Evolutionary conservation across 2,888 invertebrate species (phyloP), one percentile per base, ranked within the genome.

Genomic region (Harpalus rufipes): DNA sequence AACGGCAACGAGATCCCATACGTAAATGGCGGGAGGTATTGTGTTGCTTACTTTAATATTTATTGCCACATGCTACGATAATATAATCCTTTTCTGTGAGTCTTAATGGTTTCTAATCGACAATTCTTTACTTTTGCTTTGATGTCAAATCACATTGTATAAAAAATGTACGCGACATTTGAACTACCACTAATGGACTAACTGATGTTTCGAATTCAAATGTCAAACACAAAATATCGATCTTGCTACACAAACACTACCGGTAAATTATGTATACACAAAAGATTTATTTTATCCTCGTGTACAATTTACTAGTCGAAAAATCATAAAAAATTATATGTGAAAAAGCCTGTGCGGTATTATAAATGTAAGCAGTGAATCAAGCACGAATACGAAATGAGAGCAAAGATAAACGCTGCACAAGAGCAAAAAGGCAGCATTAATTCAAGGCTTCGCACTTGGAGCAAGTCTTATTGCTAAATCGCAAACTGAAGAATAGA

Each of bases 321-420:
- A 32, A 51, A 51, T 51, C 44, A 51, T 51, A 51, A 51, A 51
- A 51, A 51, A 51, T 51, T 51, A 51, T 63, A 63, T 63, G 18
- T 63, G 63, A 63, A 63, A 63, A 63, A 63, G 63, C 10, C 25
- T 0, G 63, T 63, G 25, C 63, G 16, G 63, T 63, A 63, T 63
- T 63, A 63, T 63, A 63, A 63, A 63, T 63, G 63, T 63, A 63
- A 63, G 21, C 63, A 63, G 63, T 63, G 63, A 63, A 63, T 63
- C 63, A 63, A 21, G 25, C 63, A 21, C 21, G 63, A 63, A 63
- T 63, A 63, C 63, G 63, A 63, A 63, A 63, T 63, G 63, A 63
- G 63, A 10, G 18, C 25, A 63, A 63, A 63, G 63, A 63, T 63
- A 63, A 63, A 63, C 44, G 44, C 44, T 51, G 44, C 44, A 51